Conservation (phyloP, 2,113 vertebrate species). For the Dicrurus megarhynchus region DNA sequence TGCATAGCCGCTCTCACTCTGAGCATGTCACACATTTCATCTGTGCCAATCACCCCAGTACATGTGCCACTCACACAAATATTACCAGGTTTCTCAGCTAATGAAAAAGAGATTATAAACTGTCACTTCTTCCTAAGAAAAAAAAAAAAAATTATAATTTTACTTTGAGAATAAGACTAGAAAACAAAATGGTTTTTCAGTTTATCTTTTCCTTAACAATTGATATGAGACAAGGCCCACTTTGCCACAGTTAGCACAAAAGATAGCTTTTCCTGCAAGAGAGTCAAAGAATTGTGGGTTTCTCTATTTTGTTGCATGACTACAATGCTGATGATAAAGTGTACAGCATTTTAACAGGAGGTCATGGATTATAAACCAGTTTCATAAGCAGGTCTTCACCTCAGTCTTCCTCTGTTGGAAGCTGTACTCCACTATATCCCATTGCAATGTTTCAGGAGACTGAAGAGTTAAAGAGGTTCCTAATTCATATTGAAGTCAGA, state of each 20-base stretch:
- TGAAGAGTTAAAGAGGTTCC: not conserved
- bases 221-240: not conserved
- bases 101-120: not conserved
- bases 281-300: not conserved
- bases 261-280: not conserved
- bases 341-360: not conserved
- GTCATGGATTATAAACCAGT: not conserved
- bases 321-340: not conserved
- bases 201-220: not conserved
- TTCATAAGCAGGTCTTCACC: not conserved
- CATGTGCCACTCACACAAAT: not conserved
- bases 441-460: not conserved
- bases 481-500: not conserved
- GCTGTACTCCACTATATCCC: not conserved
- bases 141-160: not conserved
- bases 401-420: not conserved
- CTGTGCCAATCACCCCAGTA: not conserved
- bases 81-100: not conserved
- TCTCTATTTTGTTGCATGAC: not conserved
- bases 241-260: not conserved
- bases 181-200: not conserved
- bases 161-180: not conserved
- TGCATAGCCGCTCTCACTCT: not conserved
- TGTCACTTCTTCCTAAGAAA: not conserved
- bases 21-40: not conserved